Base-by-base conservation (phyloP, 2,113 vertebrate genomes). In the Brachypodius melanocephalos region DNA sequence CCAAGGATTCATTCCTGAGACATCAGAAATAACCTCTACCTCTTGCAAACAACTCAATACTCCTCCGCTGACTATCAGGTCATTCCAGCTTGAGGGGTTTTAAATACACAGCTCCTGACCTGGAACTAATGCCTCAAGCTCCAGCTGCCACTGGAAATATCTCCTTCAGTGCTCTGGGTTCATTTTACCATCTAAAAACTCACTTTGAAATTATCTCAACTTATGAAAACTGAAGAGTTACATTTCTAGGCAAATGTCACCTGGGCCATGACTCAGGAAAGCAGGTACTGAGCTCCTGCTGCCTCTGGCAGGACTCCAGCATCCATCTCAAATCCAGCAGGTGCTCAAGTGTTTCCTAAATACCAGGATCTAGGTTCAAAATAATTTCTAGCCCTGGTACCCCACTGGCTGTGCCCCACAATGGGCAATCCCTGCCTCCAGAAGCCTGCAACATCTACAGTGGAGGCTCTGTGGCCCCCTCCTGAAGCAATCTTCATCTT, bases 1-100 rank as follows among this genome's bases (percentile, higher is more conserved):
- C 32, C 62, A 79, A 78, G 12, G 42, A 92, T 62, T 95, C 14
- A 69, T 78, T 91, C 21, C 21, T 57, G 48, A 82, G n/a, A 78
- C 25, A 38, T 52, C 3, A 45, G 34, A 85, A 94, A n/a, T 21
- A 83, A 79, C 59, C 69, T 91, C 40, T 10, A 85, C 2, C 19
- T 67, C 52, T 82, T 94, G n/a, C 22, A 69, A 96, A 71, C 24
- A 74, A 22, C 12, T 32, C 8, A 0, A 0, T 3, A 1, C 17
- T 69, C 48, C 54, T 88, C 42, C 4, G 5, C 20, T 16, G 54
- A 55, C 14, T 73, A 48, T 15, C 12, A 51, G 36, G 28, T 80
- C 54, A 82, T 14, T 17, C 34, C 58, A 87, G 17, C 34, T 36
- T 69, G 14, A 85, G 12, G 25, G n/a, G 46, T 51, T 74, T 65